Conservation (phyloP, 2,888 invertebrate genomes). For the Thelaira solivaga region DNA sequence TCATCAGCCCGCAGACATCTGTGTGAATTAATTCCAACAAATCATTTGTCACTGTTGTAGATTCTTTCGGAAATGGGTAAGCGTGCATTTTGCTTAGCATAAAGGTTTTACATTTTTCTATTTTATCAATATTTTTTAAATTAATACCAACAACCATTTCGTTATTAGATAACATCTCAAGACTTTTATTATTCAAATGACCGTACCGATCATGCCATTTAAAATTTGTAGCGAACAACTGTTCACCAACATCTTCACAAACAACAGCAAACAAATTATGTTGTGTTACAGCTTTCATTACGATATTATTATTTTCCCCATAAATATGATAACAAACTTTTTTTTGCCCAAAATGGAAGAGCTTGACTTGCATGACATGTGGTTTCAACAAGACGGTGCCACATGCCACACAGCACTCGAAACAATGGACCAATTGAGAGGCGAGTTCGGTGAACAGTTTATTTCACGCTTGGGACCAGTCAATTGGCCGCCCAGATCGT, state of each 20-base stretch:
- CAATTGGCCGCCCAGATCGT: no score
- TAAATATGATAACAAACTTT: background rate
- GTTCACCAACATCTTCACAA: background rate
- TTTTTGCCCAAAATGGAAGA: no score
- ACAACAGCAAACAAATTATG: slow-evolving; percentile 24
- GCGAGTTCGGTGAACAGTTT: no score
- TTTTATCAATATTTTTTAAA: background rate
- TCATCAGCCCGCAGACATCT: slow-evolving; percentile 26
- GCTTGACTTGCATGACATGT: no score
- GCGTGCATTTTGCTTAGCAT: slow-evolving; percentile 34
- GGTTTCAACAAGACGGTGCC: no score
- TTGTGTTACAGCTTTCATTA: slow-evolving; percentile 6
- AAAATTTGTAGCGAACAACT: slow-evolving; percentile 9
- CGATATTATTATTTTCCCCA: background rate
- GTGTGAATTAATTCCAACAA: slow-evolving; percentile 39
- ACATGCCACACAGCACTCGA: no score
- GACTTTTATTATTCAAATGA: no score
- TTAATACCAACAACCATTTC: slow-evolving; percentile 39
- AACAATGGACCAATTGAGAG: no score
- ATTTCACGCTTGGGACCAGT: no score
- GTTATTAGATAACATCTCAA: slow-evolving; percentile 8
- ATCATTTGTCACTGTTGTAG: slow-evolving; percentile 5
- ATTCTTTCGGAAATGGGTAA: slow-evolving; percentile 26
- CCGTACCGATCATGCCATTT: no score
- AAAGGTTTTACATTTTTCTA: slow-evolving; percentile 22